phyloP scores from a whole-genome alignment of 2,113 vertebrate genomes.

The Leucoraja erinaceus region DNA sequence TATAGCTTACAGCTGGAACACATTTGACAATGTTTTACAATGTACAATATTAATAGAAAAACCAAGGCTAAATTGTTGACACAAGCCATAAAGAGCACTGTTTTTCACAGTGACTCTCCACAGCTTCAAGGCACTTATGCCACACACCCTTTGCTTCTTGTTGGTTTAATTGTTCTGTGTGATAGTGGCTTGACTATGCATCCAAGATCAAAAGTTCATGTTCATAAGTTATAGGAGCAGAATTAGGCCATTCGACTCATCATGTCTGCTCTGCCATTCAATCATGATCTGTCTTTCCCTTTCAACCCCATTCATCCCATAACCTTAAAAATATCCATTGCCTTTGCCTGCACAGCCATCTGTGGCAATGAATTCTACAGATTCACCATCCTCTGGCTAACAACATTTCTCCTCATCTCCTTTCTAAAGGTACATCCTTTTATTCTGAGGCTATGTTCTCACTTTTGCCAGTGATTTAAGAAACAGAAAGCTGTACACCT shows the following conservation, averaged over 20 bases:
- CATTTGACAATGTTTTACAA: background rate
- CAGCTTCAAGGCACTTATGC: background rate
- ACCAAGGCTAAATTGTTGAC: background rate
- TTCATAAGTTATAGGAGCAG: too few relatives aligned
- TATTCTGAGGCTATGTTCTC: too few relatives aligned
- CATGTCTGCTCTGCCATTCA: too few relatives aligned
- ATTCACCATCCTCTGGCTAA: too few relatives aligned
- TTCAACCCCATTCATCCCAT: too few relatives aligned
- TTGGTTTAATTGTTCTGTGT: background rate
- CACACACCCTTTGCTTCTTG: background rate
- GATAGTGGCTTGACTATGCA: background rate
- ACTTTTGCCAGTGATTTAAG: background rate
- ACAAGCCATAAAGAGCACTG: background rate
- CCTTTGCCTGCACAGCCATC: too few relatives aligned
- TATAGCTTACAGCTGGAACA: background rate
- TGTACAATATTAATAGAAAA: background rate
- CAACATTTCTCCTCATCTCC: too few relatives aligned
- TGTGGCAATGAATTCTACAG: too few relatives aligned
- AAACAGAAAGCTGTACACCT: background rate
- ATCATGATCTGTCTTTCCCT: too few relatives aligned
- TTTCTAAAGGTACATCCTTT: too few relatives aligned
- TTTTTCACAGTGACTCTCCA: background rate
- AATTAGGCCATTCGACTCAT: too few relatives aligned
- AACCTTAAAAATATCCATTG: too few relatives aligned
- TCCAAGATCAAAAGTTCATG: background rate